These are phyloP conservation scores for Neolamprologus falcicula DNA, from an alignment of 2,113 vertebrate species.

Conservation along the genomic window DNA sequence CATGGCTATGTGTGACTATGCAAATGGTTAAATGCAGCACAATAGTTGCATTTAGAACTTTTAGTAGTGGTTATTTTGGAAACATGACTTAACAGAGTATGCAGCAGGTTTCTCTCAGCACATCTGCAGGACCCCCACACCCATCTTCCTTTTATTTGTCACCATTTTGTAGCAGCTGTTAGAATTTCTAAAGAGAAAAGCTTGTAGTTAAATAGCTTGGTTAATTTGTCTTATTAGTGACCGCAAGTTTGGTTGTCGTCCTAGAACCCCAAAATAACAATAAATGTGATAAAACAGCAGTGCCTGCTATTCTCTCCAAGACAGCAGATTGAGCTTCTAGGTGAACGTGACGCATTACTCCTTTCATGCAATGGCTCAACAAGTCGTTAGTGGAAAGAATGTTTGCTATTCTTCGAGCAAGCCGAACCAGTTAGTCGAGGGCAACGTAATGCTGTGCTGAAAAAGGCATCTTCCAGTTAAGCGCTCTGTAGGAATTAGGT, in stretches of 20 bases:
- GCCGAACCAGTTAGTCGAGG: constrained; percentile 16
- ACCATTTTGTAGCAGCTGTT: not conserved
- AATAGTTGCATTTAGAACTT: not conserved
- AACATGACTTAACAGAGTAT: not conserved
- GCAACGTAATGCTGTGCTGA: not conserved
- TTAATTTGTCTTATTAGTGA: not conserved
- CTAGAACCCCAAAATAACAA: not conserved
- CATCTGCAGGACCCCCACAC: not conserved
- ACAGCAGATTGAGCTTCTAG: not conserved
- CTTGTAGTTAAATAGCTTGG: not conserved
- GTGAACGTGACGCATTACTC: not conserved
- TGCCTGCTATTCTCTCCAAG: not conserved
- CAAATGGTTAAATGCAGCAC: not conserved
- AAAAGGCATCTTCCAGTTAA: not conserved
- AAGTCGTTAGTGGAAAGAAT: constrained; percentile 14
- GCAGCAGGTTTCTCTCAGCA: not conserved
- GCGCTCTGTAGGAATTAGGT: not conserved
- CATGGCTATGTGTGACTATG: not conserved
- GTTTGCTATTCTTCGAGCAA: not conserved
- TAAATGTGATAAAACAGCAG: not conserved
- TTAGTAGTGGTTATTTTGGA: not conserved
- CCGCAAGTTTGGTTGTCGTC: too few species aligned
- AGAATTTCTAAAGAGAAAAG: not conserved
- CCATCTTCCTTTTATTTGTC: not conserved
- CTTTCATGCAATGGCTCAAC: not conserved